Conservation (phyloP, 2,797 vertebrate species). For the Sebastes trivittatus region DNA sequence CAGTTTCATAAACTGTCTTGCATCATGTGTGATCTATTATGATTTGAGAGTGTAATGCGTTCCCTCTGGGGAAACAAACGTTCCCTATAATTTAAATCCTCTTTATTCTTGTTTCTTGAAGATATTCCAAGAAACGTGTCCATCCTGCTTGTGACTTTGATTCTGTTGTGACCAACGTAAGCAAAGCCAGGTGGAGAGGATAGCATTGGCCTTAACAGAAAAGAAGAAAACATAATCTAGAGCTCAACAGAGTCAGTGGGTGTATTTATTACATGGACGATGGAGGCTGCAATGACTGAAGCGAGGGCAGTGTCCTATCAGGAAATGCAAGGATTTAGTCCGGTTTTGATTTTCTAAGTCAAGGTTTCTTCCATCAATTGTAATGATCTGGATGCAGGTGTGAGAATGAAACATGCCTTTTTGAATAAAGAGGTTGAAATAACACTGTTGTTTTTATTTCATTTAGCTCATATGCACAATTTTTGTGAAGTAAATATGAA, state of each 20-base stretch:
- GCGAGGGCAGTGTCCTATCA: constrained; percentile 44
- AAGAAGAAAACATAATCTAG: constrained; percentile 16
- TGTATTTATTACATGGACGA: constrained; percentile 78
- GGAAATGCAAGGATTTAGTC: constrained; percentile 56
- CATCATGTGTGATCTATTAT: neutral
- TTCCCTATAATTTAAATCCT: neutral
- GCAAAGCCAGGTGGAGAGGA: constrained; percentile 12
- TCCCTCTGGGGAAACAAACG: neutral
- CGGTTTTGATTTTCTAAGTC: constrained; percentile 63
- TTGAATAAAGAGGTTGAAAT: constrained; percentile 82
- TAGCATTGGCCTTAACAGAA: constrained; percentile 45
- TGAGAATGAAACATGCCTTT: constrained; percentile 79
- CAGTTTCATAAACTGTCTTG: neutral
- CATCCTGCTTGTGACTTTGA: constrained; percentile 12
- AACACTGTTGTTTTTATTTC: constrained; percentile 1
- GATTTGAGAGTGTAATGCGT: neutral
- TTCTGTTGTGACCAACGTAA: constrained; percentile 4
- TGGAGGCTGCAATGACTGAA: constrained; percentile 44
- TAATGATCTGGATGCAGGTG: constrained; percentile 77
- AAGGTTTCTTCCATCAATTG: constrained; percentile 80
- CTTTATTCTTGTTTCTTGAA: constrained; percentile 17
- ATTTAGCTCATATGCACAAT: neutral
- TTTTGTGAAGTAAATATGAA: neutral
- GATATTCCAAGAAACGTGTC: neutral
- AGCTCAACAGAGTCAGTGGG: constrained; percentile 31